phyloP scores from a whole-genome alignment of 2,888 invertebrate genomes.

The Drosophila diplacantha region DNA sequence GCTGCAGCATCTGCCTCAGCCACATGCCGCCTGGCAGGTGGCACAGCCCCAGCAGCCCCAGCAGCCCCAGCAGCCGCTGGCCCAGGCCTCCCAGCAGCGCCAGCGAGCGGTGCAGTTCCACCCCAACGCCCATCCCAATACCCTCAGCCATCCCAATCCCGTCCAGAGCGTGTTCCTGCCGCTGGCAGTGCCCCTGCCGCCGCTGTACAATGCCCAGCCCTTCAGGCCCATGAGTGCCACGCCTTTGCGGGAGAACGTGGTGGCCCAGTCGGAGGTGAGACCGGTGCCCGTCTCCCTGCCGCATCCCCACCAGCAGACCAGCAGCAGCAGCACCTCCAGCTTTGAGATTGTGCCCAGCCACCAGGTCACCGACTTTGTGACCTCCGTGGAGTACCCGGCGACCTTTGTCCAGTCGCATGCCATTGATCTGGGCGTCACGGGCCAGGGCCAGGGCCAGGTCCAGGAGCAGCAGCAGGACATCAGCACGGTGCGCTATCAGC shows the following conservation, averaged over 20 bases:
- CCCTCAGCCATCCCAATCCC: slow-evolving; percentile 7
- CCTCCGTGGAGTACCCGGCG: slow-evolving; percentile 85
- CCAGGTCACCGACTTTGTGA: slow-evolving; percentile 83
- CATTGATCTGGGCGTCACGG: slow-evolving; percentile 78
- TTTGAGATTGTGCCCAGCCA: slow-evolving; percentile 80
- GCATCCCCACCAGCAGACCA: background rate
- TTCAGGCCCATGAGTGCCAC: slow-evolving; percentile 74
- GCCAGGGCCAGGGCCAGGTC: background rate
- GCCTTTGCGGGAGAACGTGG: slow-evolving; percentile 58
- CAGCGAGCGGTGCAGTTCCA: slow-evolving; percentile 52
- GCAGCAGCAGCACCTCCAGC: slow-evolving; percentile 41
- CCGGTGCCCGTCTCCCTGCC: slow-evolving; percentile 51
- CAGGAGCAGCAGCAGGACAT: slow-evolving; percentile 42
- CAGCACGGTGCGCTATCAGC: slow-evolving; percentile 65
- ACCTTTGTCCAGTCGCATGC: slow-evolving; percentile 81
- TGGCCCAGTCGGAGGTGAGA: slow-evolving; percentile 71
- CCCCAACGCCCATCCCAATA: background rate
- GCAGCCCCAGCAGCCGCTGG: slow-evolving; percentile 24
- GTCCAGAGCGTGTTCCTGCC: slow-evolving; percentile 74
- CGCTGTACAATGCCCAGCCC: slow-evolving; percentile 82
- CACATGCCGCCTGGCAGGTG: slow-evolving; percentile 40
- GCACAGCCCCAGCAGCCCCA: background rate
- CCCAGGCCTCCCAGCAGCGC: slow-evolving; percentile 53
- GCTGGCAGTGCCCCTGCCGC: slow-evolving; percentile 81
- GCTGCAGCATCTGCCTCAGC: slow-evolving; percentile 42